A percentile compares a stretch with the other conserved stretches of the same genome.
These are phyloP conservation scores for Ennomos erosarius DNA, from an alignment of 2,888 invertebrate genomes.

Conservation along the genomic window DNA sequence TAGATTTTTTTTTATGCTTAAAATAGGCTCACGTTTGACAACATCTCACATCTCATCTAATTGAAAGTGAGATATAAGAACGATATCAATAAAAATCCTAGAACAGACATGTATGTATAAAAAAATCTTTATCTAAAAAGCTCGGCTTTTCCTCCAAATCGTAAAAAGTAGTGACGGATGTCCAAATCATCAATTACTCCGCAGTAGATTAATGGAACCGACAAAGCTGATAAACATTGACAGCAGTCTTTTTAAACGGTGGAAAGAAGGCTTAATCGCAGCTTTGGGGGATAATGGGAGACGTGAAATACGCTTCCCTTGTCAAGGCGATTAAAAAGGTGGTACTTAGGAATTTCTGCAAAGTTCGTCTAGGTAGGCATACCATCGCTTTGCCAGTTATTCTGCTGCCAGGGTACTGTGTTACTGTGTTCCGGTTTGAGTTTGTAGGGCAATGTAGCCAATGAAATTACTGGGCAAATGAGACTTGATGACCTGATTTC, in stretches of 20 bases:
- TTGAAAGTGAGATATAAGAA: too few species aligned
- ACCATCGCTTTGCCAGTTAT: too few species aligned
- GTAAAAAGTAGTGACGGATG: constrained; percentile 40
- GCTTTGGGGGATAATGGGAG: constrained; percentile 8
- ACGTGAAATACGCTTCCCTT: constrained; percentile 1
- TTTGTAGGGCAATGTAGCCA: too few species aligned
- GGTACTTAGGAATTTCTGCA: too few species aligned
- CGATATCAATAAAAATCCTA: not conserved
- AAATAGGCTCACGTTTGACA: too few species aligned
- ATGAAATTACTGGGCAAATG: too few species aligned
- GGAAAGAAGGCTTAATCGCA: constrained; percentile 20
- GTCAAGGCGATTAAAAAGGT: not conserved
- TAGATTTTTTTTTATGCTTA: too few species aligned
- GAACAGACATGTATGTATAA: not conserved
- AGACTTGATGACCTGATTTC: too few species aligned
- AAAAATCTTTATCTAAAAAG: constrained; percentile 17
- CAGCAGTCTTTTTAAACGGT: constrained; percentile 37
- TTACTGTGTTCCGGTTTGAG: too few species aligned
- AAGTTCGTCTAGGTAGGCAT: too few species aligned
- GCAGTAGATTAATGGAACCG: constrained; percentile 37
- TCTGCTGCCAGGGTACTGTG: too few species aligned
- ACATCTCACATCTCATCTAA: too few species aligned
- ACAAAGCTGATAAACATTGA: constrained; percentile 57
- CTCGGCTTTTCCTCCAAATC: constrained; percentile 1
- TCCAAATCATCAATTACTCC: constrained; percentile 58